Evolutionary conservation across 2,797 vertebrate species (phyloP), one percentile per base, ranked within the genome.

Genomic region (Cyprinodon diabolis): DNA sequence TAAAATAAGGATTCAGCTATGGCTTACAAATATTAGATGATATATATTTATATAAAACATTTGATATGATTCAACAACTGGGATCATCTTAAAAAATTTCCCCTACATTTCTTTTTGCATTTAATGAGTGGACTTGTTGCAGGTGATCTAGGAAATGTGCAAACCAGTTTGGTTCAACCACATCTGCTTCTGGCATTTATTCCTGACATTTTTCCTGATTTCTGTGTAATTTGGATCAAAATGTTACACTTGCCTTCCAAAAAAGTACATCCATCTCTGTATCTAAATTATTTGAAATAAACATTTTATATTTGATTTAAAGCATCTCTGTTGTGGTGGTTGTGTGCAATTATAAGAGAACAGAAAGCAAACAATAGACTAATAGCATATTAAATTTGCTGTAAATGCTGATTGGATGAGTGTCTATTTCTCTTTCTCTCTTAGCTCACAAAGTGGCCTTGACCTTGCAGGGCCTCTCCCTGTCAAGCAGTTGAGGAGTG

Each of bases 391-490:
- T 5, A 23, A 82, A 68, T 51, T 19, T 37, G 78, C 6, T 78
- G 52, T 75, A 12, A 45, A 80, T 66, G 77, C 56, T 49, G 71
- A 35, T 65, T 51, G 77, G 77, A 83, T 88, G 74, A 73, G 62
- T 75, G 66, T 76, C 76, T 68, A 23, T 58, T 56, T 58, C 63
- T 77, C 58, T 76, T 4, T 55, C 58, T 47, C 74, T 71, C 60
- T 71, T 19, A 54, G 35, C 66, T 79, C 55, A 68, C 74, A 68
- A 49, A 68, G 56, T 73, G 68, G 65, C 67, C 71, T 68, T 83
- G 90, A 90, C 89, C 84, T 90, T 87, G 80, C 54, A 71, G 71
- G 66, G 79, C 74, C 77, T 81, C 68, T 75, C 48, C 75, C 72
- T 66, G 74, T 75, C 82, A 81, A 66, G 75, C 21, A 23, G 65